These are phyloP conservation scores for Chamaea fasciata DNA, from an alignment of 2,113 vertebrate genomes.

Conservation along the genomic window DNA sequence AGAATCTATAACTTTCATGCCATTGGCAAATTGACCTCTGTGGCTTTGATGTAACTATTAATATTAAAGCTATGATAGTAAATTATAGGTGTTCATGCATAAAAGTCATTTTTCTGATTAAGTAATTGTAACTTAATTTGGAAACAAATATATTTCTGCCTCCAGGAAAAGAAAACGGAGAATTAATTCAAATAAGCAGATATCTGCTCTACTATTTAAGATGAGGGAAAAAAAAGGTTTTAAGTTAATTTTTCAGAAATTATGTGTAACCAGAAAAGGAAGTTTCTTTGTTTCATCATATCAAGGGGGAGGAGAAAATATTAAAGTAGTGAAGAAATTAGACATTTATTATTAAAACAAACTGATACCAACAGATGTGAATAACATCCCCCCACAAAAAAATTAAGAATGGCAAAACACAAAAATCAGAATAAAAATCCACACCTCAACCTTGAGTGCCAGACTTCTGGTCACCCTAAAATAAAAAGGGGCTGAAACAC, in stretches of 20 bases:
- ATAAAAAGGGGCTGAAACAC: neutral
- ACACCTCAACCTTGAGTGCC: neutral
- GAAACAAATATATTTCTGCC: neutral
- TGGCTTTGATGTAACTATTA: neutral
- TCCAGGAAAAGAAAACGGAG: neutral
- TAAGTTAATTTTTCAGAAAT: neutral
- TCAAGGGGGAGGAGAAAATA: neutral
- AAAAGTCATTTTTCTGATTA: neutral
- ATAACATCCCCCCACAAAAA: neutral
- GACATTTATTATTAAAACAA: neutral
- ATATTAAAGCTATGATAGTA: neutral
- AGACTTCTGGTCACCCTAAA: neutral
- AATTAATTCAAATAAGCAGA: neutral
- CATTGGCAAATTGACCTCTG: neutral
- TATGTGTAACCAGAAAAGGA: neutral
- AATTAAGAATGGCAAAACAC: neutral
- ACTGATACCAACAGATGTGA: neutral
- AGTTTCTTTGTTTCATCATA: neutral
- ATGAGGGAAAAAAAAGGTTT: fast-evolving
- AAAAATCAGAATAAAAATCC: neutral
- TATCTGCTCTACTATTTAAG: neutral
- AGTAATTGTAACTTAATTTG: neutral
- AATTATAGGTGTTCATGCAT: neutral
- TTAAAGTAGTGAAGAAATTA: neutral
- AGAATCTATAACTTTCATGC: neutral